Conservation (phyloP, 2,113 vertebrate genomes). For the Periophthalmodon schlosseri region DNA sequence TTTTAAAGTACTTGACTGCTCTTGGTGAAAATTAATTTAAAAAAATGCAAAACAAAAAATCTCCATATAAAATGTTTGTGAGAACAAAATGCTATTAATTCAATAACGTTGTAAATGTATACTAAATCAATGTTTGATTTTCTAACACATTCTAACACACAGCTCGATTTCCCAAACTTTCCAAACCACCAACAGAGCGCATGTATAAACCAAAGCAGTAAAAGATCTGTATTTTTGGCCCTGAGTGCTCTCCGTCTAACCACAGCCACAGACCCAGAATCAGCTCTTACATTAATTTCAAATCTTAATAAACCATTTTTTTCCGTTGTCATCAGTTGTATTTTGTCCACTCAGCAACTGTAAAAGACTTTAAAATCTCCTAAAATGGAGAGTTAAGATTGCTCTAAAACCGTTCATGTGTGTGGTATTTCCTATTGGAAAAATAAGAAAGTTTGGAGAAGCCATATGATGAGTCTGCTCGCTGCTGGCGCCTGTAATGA, state of each 20-base stretch:
- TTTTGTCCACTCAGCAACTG: conserved; percentile 18
- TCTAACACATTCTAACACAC: neutral
- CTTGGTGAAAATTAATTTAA: conserved; percentile 25
- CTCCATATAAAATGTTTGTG: neutral
- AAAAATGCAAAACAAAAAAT: conserved; percentile 8
- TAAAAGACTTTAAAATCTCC: conserved; percentile 22
- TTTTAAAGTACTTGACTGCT: conserved; percentile 8
- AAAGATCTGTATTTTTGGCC: conserved; percentile 14
- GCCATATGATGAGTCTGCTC: conserved; percentile 65
- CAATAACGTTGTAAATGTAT: conserved; percentile 1
- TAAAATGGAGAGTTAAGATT: conserved; percentile 40
- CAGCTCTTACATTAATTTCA: neutral
- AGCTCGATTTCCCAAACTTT: neutral
- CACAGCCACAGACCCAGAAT: conserved; percentile 16
- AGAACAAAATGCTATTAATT: conserved; percentile 19
- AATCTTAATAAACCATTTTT: conserved; percentile 2
- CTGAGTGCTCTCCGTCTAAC: conserved; percentile 12
- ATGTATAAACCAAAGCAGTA: conserved; percentile 11
- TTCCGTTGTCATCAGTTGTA: conserved; percentile 6
- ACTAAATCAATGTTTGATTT: conserved; percentile 5
- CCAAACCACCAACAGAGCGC: conserved; percentile 1
- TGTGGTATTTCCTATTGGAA: conserved; percentile 72
- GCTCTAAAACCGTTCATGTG: conserved; percentile 14
- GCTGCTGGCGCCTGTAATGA: conserved; percentile 66
- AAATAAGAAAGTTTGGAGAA: conserved; percentile 68